Base-by-base conservation (phyloP, 64 coral and sea anemone genomes). In the Montipora cactus region DNA sequence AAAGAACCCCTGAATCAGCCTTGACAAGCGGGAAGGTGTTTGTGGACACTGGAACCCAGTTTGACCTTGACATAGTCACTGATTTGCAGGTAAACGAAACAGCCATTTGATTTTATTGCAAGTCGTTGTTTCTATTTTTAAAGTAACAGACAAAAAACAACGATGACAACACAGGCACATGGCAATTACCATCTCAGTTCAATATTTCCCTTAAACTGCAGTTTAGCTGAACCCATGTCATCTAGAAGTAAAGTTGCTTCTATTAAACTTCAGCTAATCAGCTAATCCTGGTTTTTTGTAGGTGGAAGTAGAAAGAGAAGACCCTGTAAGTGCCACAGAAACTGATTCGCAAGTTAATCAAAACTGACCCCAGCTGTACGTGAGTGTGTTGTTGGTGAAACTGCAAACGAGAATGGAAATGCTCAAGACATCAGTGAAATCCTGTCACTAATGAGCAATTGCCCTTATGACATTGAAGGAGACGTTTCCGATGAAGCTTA, bases 1-100 rank as follows among this genome's bases (percentile, higher is more conserved):
- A 47, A 77, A 77, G 75, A 77, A 45, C 75, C 45, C 75, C 75
- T 47, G 28, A 10, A 48, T 57, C 53, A 48, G 37, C 44, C 75
- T 77, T 77, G 75, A 37, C 44, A 45, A 47, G 75, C 44, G 47
- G 44, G 74, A 77, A 47, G 14, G 75, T 77, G 44, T 77, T 77
- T 77, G 75, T 47, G 28, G 14, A 15, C 75, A 77, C 75, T 77
- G 75, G 75, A 12, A 77, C 75, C 75, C 75, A 77, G 75, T 48
- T 77, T 77, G 75, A 77, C 8, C 28, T 15, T 77, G 75, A 77
- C 37, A 77, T 47, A 47, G 28, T 46, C 10, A 77, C 75, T 77
- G 37, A 46, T 48, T 77, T 47, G 37, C 75, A 74, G 71, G 71
- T 74, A 74, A 77, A 47, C 74, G 14, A 77, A 77, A 77, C 44